phyloP scores from a whole-genome alignment of 1,140 invertebrate genomes.

The Wiebesia pumilae region DNA sequence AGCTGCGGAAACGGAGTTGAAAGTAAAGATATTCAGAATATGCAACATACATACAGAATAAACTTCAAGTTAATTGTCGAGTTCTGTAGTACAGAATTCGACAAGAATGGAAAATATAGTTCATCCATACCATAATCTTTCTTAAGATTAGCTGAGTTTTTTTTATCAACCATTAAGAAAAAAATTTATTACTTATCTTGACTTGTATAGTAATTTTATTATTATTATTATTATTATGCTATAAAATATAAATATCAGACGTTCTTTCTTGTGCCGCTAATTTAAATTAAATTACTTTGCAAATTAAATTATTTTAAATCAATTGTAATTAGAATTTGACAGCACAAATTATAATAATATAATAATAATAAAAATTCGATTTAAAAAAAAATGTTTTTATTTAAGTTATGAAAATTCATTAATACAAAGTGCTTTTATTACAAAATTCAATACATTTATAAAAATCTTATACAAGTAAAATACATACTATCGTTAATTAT shows the following conservation, averaged over 20 bases:
- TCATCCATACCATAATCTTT: neutral
- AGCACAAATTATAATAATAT: no score
- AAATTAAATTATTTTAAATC: no score
- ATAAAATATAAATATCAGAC: neutral
- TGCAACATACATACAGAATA: neutral
- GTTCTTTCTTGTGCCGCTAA: neutral
- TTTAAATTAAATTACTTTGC: neutral
- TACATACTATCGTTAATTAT: no score
- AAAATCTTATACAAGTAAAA: no score
- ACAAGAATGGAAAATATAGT: neutral
- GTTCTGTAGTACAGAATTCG: neutral
- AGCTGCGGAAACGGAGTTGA: neutral
- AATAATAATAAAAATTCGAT: no score
- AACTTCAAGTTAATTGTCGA: slow-evolving; percentile 8
- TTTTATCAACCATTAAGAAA: neutral
- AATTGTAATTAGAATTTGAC: no score
- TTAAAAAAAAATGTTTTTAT: no score
- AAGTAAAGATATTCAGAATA: neutral
- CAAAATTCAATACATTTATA: no score
- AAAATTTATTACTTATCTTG: slow-evolving; percentile 24
- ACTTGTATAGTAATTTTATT: slow-evolving; percentile 2
- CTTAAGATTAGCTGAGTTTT: neutral
- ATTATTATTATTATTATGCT: neutral
- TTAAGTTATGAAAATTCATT: no score
- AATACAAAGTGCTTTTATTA: no score